Evolutionary conservation across 1,140 invertebrate genomes (phyloP).

Genomic region (Spodoptera frugiperda): DNA sequence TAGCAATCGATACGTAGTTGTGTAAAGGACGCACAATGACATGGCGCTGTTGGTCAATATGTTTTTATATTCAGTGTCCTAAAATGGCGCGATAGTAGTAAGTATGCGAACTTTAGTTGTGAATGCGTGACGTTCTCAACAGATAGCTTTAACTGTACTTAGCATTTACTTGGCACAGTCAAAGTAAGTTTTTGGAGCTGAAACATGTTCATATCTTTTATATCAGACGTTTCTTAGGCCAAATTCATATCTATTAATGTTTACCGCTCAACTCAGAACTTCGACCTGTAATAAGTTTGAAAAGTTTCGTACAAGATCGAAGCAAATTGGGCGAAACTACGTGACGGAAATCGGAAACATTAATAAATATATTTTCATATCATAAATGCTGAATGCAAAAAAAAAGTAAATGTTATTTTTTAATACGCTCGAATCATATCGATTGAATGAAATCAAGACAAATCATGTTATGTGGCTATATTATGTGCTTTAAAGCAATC

Average conservation of each 20-base stretch:
- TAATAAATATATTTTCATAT: slow-evolving; percentile 6
- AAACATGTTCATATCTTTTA: neutral
- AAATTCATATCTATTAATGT: too few relatives aligned
- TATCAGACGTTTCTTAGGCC: too few relatives aligned
- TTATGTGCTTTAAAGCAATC: slow-evolving; percentile 1
- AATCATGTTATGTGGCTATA: neutral
- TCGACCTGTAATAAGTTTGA: too few relatives aligned
- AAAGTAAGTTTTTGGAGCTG: neutral
- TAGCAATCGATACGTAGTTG: neutral
- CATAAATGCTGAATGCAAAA: slow-evolving; percentile 17
- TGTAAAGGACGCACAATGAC: neutral
- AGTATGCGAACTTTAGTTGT: slow-evolving; percentile 16
- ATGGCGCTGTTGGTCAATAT: slow-evolving; percentile 21
- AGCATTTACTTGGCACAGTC: slow-evolving; percentile 25
- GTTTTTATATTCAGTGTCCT: slow-evolving; percentile 25
- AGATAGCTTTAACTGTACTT: slow-evolving; percentile 37
- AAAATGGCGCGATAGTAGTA: slow-evolving; percentile 10
- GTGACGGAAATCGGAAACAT: too few relatives aligned
- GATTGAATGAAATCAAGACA: neutral
- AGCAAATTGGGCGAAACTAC: too few relatives aligned
- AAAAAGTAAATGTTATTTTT: neutral
- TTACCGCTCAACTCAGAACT: too few relatives aligned
- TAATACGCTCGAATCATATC: slow-evolving; percentile 13
- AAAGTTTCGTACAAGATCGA: too few relatives aligned
- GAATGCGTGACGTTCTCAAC: slow-evolving; percentile 35